Conservation (phyloP, 2,113 vertebrate species). For the Dryoscopus gambensis region DNA sequence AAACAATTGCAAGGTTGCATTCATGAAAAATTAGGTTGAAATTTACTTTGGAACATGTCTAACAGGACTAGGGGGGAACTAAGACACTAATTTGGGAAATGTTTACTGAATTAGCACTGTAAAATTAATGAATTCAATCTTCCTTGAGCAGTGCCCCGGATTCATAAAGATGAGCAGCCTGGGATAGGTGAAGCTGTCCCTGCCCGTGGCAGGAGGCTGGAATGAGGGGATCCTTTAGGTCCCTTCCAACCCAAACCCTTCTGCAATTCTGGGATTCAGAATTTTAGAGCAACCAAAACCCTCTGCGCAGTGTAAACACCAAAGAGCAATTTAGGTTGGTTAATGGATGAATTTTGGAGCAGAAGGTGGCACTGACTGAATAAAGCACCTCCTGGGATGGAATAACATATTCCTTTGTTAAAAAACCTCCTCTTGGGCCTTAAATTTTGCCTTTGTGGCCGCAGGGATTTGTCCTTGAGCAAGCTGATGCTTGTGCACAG, state of each 20-base stretch:
- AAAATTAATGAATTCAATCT: background rate
- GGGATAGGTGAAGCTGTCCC: background rate
- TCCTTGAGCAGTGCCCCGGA: background rate
- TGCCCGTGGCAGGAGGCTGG: background rate
- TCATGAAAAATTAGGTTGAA: background rate
- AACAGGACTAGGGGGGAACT: background rate
- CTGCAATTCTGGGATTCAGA: background rate
- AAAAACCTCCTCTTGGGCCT: background rate
- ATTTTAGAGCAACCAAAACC: background rate
- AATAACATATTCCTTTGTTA: background rate
- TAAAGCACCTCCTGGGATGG: fast-evolving
- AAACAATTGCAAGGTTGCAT: background rate
- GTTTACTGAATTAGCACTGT: background rate
- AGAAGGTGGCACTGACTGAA: background rate
- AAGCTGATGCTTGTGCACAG: background rate
- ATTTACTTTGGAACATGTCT: background rate
- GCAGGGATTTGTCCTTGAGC: background rate
- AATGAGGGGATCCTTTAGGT: background rate
- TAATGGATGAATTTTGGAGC: background rate
- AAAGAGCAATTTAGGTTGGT: background rate
- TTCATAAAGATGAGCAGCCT: background rate
- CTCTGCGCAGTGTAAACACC: background rate
- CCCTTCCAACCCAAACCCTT: background rate
- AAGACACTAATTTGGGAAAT: background rate
- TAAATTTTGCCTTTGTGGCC: background rate